Conservation (phyloP, 2,888 invertebrate genomes). For the Megamerina dolium region DNA sequence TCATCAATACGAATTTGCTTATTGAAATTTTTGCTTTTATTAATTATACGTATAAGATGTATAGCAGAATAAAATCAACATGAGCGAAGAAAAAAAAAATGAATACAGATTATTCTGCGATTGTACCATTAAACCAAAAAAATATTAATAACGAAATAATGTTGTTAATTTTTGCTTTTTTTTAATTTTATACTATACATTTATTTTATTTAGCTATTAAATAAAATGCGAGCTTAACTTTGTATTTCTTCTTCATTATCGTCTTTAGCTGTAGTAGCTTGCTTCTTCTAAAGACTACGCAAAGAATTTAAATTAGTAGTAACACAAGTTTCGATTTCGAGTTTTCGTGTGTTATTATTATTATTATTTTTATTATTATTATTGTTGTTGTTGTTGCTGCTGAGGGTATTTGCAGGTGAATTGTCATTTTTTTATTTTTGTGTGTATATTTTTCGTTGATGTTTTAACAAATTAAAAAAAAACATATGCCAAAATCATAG, state of each 20-base stretch:
- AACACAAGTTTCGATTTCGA: slow-evolving; percentile 2
- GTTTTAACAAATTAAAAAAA: no score
- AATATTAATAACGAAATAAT: no score
- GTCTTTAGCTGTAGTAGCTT: no score
- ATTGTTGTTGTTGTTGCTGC: neutral
- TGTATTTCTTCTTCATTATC: neutral
- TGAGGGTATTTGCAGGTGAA: neutral
- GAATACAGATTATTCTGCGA: no score
- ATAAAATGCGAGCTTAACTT: slow-evolving; percentile 1
- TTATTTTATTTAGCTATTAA: neutral
- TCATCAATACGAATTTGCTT: neutral
- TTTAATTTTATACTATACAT: no score
- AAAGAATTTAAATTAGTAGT: slow-evolving; percentile 5
- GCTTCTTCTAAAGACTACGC: neutral
- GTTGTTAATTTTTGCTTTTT: no score
- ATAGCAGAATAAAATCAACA: no score
- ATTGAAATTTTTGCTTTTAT: no score
- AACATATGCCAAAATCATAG: no score
- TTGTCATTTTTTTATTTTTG: neutral
- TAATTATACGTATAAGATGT: no score
- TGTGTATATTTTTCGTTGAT: neutral
- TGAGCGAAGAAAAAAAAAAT: no score
- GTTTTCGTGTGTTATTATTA: neutral
- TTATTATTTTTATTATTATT: slow-evolving; percentile 1
- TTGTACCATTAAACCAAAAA: no score